Evolutionary conservation across 2,797 vertebrate genomes (phyloP).

Genomic region (Pantherophis alleghaniensis): DNA sequence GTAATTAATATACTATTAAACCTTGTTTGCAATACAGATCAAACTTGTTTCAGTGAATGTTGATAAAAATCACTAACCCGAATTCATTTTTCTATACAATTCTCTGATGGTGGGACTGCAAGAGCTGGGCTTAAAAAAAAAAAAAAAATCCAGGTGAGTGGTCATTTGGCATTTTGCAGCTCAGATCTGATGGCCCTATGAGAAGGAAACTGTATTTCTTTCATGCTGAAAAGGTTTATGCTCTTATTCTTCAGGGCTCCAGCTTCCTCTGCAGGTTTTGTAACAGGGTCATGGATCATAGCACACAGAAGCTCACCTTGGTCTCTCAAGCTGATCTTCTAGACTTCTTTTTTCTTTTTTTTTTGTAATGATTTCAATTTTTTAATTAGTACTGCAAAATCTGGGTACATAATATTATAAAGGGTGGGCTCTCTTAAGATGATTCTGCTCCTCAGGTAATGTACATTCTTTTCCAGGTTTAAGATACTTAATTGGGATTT

Average conservation of each 20-base stretch:
- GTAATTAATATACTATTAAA: conserved; percentile 1
- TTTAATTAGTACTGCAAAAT: neutral
- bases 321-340: neutral
- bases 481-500: neutral
- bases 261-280: neutral
- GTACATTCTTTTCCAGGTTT: neutral
- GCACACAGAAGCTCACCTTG: neutral
- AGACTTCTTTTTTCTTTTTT: neutral
- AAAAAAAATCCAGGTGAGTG: neutral
- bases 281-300: neutral
- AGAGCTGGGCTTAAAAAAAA: too few relatives aligned
- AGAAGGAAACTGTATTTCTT: neutral
- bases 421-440: neutral
- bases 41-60: neutral
- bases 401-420: neutral
- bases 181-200: neutral
- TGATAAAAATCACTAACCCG: neutral
- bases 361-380: neutral
- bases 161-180: neutral
- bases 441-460: neutral
- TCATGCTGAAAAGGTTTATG: neutral
- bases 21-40: neutral
- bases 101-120: neutral
- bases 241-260: neutral
- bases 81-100: neutral